Conservation (phyloP, 35 echinoderm and acorn worm genomes). For the Apostichopus californicus region DNA sequence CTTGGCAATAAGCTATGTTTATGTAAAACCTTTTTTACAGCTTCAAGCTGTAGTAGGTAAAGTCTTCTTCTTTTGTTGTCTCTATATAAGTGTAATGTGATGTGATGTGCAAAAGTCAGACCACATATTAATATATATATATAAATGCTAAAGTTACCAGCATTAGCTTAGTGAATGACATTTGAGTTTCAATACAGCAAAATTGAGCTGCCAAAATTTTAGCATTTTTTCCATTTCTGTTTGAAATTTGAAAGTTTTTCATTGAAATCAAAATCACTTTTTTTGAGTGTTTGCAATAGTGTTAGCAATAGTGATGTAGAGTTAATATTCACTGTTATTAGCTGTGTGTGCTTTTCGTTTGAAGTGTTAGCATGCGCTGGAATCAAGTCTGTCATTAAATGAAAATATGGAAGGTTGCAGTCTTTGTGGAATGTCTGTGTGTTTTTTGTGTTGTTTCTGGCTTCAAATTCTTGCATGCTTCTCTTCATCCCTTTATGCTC, state of each 20-base stretch:
- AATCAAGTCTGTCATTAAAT: conserved; percentile 4
- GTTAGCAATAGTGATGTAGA: conserved; percentile 43
- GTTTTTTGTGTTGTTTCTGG: background rate
- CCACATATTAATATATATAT: background rate
- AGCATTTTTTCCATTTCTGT: conserved; percentile 22
- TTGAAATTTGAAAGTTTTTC: conserved; percentile 23
- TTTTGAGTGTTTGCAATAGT: conserved; percentile 34
- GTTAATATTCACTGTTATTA: conserved; percentile 27
- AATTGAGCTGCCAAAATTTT: conserved; percentile 1
- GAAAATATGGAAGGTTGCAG: background rate
- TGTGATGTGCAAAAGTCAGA: no score
- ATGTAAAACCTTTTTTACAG: no score
- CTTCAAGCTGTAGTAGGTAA: no score
- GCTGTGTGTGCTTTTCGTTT: conserved; percentile 49
- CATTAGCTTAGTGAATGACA: background rate
- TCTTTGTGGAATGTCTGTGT: background rate
- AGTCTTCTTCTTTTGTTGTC: no score
- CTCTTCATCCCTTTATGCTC: background rate
- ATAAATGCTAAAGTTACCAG: background rate
- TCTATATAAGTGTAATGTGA: no score
- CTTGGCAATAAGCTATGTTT: no score
- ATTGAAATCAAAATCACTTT: background rate
- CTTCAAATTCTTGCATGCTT: background rate
- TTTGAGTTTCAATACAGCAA: background rate
- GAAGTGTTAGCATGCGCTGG: conserved; percentile 47